Evolutionary conservation across 2,113 vertebrate species (phyloP), one percentile per base, ranked within the genome.

Genomic region (Sinocyclocheilus anophthalmus): DNA sequence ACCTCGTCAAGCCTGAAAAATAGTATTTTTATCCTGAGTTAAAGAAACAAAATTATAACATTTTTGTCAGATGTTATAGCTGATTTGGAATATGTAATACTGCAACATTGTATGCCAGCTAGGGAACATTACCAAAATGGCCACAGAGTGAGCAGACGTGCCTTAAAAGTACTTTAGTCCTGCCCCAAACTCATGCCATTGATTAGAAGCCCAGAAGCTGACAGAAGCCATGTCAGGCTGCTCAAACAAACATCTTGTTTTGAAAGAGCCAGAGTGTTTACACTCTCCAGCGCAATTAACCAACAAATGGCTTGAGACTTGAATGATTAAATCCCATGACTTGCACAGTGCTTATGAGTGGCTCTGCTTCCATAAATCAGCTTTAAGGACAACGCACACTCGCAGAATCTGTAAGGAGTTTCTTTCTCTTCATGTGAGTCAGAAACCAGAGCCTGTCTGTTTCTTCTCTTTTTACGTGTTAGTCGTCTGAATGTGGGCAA

Each of bases 331-430:
- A 72, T 72, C 69, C 69, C 69, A 39, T 72, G 69, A 72, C 33
- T 39, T 72, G 69, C 33, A 22, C 33, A 39, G 16, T 22, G 33
- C 69, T 72, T 39, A 22, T 22, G 72, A 48, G 39, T 75, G 42
- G 72, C 2, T 75, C 22, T 75, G 72, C 22, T 24, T 75, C 42
- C 22, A 48, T 75, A 75, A 48, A 75, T 75, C 22, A 48, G 39
- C 20, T 75, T 75, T 16, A 48, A 24, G n/a, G 14, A 48, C 18
- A 59, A 75, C 18, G 57, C 53, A 77, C 24, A 33, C 70, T 20
- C 76, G n/a, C 9, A 39, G 76, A 80, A 88, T 86, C 24, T 83
- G 84, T 83, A 65, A 33, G 85, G 78, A 63, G 37, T 65, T 83
- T 89, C 33, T 69, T 83, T 83, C 80, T 55, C 57, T 55, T 78